A percentile compares a stretch with the other conserved stretches of the same genome.
These are phyloP conservation scores for Aporrectodea caliginosa DNA, from an alignment of 1,140 invertebrate genomes.

Conservation along the genomic window DNA sequence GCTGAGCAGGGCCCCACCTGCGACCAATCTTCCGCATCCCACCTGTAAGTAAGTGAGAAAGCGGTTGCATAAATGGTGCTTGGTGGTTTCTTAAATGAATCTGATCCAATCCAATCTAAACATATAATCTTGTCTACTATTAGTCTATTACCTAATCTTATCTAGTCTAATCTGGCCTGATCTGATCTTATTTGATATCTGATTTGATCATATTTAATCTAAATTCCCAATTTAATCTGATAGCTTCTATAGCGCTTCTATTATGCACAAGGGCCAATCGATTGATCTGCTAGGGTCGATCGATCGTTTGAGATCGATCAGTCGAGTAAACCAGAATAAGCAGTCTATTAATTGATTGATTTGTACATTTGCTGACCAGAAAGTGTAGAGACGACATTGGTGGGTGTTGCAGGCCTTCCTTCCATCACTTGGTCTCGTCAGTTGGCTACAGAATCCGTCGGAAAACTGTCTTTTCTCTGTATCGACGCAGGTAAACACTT, in stretches of 20 bases:
- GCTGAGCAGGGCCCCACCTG: neutral
- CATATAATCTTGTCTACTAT: constrained; percentile 3
- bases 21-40: constrained; percentile 4
- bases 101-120: too few species aligned
- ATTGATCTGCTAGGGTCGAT: too few species aligned
- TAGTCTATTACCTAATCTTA: neutral
- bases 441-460: constrained; percentile 25
- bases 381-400: constrained; percentile 1
- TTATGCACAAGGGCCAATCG: too few species aligned
- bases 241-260: too few species aligned
- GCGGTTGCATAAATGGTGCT: too few species aligned
- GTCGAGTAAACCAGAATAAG: too few species aligned
- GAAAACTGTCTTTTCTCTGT: neutral
- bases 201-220: neutral
- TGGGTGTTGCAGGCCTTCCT: constrained; percentile 22
- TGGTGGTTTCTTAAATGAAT: too few species aligned
- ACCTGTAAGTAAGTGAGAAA: neutral
- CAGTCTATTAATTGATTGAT: neutral
- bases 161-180: neutral
- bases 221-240: too few species aligned
- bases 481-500: constrained; percentile 14
- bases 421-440: neutral
- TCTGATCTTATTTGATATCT: neutral
- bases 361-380: neutral
- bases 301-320: too few species aligned